phyloP scores from a whole-genome alignment of 2,888 invertebrate genomes.

The Lithophane socia region DNA sequence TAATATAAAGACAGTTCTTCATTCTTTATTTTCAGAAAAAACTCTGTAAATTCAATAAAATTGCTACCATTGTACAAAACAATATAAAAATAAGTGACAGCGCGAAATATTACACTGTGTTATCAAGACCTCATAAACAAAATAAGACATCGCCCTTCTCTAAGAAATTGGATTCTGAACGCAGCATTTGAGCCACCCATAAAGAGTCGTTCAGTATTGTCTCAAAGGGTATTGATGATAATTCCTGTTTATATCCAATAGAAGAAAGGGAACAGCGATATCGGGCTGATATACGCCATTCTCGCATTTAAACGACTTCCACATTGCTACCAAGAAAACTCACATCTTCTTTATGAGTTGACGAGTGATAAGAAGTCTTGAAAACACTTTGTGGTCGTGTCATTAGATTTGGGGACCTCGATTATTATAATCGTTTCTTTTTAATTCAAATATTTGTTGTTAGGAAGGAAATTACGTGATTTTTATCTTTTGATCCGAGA shows the following conservation, averaged over 20 bases:
- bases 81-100: conserved; percentile 37
- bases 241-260: conserved; percentile 82
- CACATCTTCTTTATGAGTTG: conserved; percentile 55
- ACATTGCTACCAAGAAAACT: conserved; percentile 66
- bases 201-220: conserved; percentile 80
- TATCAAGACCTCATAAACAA: conserved; percentile 43
- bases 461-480: background rate
- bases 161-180: conserved; percentile 79
- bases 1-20: background rate
- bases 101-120: conserved; percentile 34
- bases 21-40: background rate
- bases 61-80: background rate
- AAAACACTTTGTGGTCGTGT: conserved; percentile 20
- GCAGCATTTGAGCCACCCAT: conserved; percentile 74
- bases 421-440: conserved; percentile 49
- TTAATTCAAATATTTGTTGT: conserved; percentile 30
- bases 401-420: conserved; percentile 36
- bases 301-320: conserved; percentile 69
- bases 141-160: conserved; percentile 61
- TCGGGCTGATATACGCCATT: conserved; percentile 72
- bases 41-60: conserved; percentile 13
- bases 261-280: conserved; percentile 74
- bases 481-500: conserved; percentile 9
- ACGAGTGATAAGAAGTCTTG: conserved; percentile 42
- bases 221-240: conserved; percentile 82